These are phyloP conservation scores for Slavum lentiscoides DNA, from an alignment of 2,888 invertebrate genomes.

Conservation along the genomic window DNA sequence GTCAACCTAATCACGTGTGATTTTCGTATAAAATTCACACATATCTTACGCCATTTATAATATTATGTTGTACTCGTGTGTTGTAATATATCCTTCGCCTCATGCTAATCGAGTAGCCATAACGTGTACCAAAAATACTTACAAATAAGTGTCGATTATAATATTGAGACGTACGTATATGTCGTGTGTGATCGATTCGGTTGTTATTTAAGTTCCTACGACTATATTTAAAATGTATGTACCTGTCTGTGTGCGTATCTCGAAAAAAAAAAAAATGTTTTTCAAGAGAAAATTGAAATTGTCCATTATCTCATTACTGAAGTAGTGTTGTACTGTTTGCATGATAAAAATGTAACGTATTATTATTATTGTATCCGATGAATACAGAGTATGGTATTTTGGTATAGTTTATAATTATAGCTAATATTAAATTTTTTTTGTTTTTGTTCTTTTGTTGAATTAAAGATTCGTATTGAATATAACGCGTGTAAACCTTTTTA, in stretches of 20 bases:
- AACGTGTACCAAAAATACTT: background rate
- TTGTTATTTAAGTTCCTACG: conserved; percentile 29
- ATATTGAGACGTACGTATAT: background rate
- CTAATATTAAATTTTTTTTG: conserved; percentile 14
- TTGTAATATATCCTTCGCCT: background rate
- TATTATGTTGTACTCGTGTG: too few relatives aligned
- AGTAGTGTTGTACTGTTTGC: background rate
- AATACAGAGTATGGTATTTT: too few relatives aligned
- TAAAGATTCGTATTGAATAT: conserved; percentile 9
- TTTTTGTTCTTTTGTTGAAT: conserved; percentile 29
- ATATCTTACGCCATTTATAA: too few relatives aligned
- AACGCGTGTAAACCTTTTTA: too few relatives aligned
- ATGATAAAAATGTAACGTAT: background rate
- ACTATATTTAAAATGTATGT: background rate
- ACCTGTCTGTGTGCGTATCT: too few relatives aligned
- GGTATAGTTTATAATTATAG: background rate
- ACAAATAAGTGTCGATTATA: background rate
- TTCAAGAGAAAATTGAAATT: background rate
- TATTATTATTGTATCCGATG: background rate
- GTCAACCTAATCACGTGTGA: background rate
- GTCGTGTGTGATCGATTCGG: conserved; percentile 8
- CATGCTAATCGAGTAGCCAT: conserved; percentile 9
- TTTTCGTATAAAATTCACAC: background rate
- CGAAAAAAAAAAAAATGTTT: background rate
- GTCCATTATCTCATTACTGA: background rate